Base-by-base conservation (phyloP, 2,888 invertebrate species). In the Drosophila heteroneura region DNA sequence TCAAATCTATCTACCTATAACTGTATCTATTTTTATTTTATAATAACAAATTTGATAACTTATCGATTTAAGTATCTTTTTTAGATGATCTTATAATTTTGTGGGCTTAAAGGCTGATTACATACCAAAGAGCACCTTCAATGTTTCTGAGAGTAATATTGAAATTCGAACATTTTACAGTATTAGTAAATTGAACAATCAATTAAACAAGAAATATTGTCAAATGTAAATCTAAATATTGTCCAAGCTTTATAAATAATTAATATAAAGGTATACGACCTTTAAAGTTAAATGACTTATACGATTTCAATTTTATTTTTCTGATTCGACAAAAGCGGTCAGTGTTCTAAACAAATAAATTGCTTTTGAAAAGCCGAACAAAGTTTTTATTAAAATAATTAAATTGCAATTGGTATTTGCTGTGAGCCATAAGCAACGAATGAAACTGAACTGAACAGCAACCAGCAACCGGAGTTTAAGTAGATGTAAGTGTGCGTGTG, bases 401-500 rank as follows among this genome's bases (percentile, higher is more conserved):
- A 26, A 47, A 47, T 26, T 33, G 14, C 33, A 16, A 16, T n/a
- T 41, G 5, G 26, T 26, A 41, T 16, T 16, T 19, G 51, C 19
- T 41, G 14, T n/a, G 51, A 57, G 35, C 28, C 69, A 69, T 39
- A 68, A 35, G 16, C 19, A n/a, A 2, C 3, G 14, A 39, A 22
- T 61, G n/a, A 37, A 37, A 52, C 5, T 22, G 16, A 39, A 41
- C 28, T 19, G 22, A 37, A 33, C 26, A 28, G 28, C 28, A 37
- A 22, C n/a, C 37, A 28, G 35, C n/a, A 28, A 41, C 19, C 7
- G 16, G 19, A 60, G n/a, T 49, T 54, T 28, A 49, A 68, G 26
- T 52, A 26, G 16, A n/a, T 35, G 28, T 14, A n/a, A n/a, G n/a
- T n/a, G n/a, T 49, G 59, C 28, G 53, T 63, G 59, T 7, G 61